Base-by-base conservation (phyloP, 2,113 vertebrate genomes). In the Reinhardtius hippoglossoides region DNA sequence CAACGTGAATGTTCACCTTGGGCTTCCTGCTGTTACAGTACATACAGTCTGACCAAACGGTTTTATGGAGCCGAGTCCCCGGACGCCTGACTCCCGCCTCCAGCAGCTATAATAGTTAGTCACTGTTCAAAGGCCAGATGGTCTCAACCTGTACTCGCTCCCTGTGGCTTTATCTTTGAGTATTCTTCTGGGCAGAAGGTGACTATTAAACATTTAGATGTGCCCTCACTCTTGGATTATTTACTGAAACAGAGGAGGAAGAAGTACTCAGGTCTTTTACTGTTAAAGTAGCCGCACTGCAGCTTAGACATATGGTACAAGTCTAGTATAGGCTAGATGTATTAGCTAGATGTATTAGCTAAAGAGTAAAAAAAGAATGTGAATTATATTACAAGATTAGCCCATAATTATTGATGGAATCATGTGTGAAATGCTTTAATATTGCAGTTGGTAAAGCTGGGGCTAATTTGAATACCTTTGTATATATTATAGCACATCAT, bases 111-210 rank as follows among this genome's bases (percentile, higher is more conserved):
- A 64, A 23, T 35, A 78, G 65, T 74, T 54, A 60, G n/a, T 79
- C 60, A 71, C 71, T 76, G 71, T 76, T 78, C 52, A 65, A 60
- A 71, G 44, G 58, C 59, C 77, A 76, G 74, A 76, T 76, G 77
- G 62, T 52, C 10, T 26, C 13, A 50, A 65, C 67, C 35, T 64
- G 54, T 46, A 1, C 50, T 9, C 42, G 50, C 58, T 6, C 5
- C 61, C 71, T 18, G 58, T 13, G 23, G 37, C 52, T 59, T 48
- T 46, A 52, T 83, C 1, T 50, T 7, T 16, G 18, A 1, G 16
- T 18, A 50, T 5, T 50, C 42, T 35, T 68, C 10, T 57, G 44
- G 1, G 37, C 20, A 54, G 23, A 59, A 65, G 56, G 63, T 73
- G 10, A 18, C 24, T 35, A n/a, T 46, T 79, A 57, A 48, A 62